Conservation (phyloP, 1,140 invertebrate species). For the Drosophila ananassae region DNA sequence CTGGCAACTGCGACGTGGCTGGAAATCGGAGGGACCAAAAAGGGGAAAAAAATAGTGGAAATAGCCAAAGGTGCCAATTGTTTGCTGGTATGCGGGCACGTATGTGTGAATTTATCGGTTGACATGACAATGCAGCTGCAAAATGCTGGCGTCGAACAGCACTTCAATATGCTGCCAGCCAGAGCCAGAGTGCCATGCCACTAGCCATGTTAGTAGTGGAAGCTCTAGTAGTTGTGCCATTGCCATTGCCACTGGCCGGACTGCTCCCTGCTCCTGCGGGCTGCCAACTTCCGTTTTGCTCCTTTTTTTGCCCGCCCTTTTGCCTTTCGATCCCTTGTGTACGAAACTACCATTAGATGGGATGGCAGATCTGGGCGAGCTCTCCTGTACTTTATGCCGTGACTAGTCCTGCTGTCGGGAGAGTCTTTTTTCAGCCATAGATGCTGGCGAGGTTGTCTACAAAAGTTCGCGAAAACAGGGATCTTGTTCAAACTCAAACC, state of each 20-base stretch:
- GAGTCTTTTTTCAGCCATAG: constrained; percentile 25
- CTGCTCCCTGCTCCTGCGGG: constrained; percentile 32
- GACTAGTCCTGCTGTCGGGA: constrained; percentile 26
- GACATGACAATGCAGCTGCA: constrained; percentile 82
- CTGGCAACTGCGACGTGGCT: constrained; percentile 68
- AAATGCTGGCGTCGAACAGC: constrained; percentile 79
- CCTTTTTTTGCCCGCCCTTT: constrained; percentile 25
- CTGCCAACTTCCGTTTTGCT: constrained; percentile 36
- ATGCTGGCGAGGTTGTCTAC: constrained; percentile 29
- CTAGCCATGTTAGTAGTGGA: not conserved
- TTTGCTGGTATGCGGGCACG: constrained; percentile 71
- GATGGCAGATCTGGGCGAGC: constrained; percentile 61
- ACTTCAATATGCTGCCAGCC: constrained; percentile 73
- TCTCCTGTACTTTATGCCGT: constrained; percentile 66
- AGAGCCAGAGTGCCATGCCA: constrained; percentile 34
- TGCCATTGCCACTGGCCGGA: constrained; percentile 27
- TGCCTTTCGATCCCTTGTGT: constrained; percentile 75
- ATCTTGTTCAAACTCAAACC: not conserved
- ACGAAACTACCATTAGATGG: constrained; percentile 71
- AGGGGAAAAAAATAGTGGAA: constrained; percentile 5
- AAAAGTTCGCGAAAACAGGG: not conserved
- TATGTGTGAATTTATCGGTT: constrained; percentile 82
- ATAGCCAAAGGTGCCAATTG: constrained; percentile 82
- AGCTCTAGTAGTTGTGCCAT: constrained; percentile 5
- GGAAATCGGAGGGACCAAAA: constrained; percentile 27